Percentiles rank a stretch among this genome's conserved stretches.
phyloP scores from a whole-genome alignment of 2,113 vertebrate genomes.

The Pyrgilauda ruficollis region DNA sequence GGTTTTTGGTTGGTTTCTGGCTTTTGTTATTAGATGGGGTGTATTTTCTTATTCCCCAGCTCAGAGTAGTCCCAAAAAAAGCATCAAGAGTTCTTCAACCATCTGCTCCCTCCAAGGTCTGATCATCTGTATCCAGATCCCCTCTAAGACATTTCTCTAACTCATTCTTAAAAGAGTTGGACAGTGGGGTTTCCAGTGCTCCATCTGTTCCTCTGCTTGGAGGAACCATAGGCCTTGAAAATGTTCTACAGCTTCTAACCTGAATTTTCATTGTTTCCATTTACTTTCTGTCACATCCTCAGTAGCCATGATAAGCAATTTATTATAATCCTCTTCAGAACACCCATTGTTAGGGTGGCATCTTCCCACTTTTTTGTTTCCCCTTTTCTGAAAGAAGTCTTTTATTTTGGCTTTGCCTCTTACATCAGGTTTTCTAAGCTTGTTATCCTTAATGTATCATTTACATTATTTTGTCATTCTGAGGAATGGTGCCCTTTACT shows the following conservation, averaged over 20 bases:
- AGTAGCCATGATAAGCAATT: not conserved
- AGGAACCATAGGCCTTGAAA: not conserved
- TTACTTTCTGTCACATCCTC: not conserved
- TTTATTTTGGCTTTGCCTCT: not conserved
- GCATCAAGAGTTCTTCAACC: not conserved
- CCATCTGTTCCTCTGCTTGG: not conserved
- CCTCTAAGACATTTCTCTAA: not conserved
- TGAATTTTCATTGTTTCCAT: not conserved
- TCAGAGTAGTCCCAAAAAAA: not conserved
- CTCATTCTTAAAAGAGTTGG: not conserved
- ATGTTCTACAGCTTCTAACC: not conserved
- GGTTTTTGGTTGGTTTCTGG: not conserved
- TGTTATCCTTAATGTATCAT: not conserved
- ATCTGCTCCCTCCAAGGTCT: not conserved
- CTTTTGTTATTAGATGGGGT: not conserved
- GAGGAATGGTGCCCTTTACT: not conserved
- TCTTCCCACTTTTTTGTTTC: not conserved
- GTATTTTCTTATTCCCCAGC: not conserved
- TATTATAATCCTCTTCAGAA: not conserved
- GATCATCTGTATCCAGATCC: not conserved
- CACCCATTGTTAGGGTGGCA: rapidly evolving
- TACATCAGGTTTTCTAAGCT: not conserved
- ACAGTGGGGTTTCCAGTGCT: not conserved
- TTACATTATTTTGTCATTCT: not conserved
- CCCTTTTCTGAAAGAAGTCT: not conserved